Percentiles rank a stretch among this genome's conserved stretches.
These are phyloP conservation scores for Aythya baeri DNA, from an alignment of 2,113 vertebrate genomes.

Conservation along the genomic window DNA sequence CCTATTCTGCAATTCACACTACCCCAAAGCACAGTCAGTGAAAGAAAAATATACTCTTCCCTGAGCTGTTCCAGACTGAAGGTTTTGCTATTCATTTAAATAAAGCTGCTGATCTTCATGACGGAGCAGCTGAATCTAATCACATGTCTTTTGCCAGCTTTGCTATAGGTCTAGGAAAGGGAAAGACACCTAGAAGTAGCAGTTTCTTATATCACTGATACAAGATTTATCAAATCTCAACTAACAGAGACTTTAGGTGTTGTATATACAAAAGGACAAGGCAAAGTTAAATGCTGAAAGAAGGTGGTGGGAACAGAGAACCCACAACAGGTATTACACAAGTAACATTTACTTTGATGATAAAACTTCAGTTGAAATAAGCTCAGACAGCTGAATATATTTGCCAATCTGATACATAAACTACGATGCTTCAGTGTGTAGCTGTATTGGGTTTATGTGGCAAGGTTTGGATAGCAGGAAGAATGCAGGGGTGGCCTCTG, in stretches of 20 bases:
- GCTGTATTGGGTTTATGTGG: too few relatives aligned
- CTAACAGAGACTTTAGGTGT: background rate
- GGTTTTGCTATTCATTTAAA: background rate
- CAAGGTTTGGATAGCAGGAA: too few relatives aligned
- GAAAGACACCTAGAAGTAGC: background rate
- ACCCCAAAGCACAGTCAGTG: background rate
- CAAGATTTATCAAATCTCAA: background rate
- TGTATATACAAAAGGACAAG: background rate
- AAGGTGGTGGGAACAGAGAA: background rate
- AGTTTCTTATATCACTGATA: background rate
- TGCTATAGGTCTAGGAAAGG: background rate
- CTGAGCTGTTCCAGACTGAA: background rate
- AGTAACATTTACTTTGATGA: background rate
- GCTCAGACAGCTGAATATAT: background rate
- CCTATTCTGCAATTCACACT: background rate
- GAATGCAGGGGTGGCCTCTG: too few relatives aligned
- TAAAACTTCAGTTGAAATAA: background rate
- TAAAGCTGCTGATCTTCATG: background rate
- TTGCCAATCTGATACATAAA: background rate
- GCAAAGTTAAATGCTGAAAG: background rate
- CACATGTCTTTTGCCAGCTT: fast-evolving
- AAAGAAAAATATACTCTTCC: background rate
- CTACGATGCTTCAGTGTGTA: background rate
- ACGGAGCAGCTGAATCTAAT: background rate
- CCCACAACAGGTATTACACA: background rate